Conservation (phyloP, 92 coral and sea anemone species). For the Porites evermanni region DNA sequence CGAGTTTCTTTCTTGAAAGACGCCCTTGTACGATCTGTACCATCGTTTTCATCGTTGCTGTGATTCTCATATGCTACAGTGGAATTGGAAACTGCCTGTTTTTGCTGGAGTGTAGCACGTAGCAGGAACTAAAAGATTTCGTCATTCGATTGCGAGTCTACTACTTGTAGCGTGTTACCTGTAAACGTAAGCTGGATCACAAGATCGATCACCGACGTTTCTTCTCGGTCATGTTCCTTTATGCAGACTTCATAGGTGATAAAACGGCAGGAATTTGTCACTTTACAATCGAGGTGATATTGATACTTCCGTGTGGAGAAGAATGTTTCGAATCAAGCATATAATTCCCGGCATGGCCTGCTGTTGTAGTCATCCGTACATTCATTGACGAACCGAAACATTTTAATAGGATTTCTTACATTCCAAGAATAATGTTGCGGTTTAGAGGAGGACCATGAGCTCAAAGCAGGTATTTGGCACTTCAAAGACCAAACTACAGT, state of each 20-base stretch:
- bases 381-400: neutral
- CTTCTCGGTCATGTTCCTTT: neutral
- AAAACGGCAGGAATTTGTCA: neutral
- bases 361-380: neutral
- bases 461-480: neutral
- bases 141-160: neutral
- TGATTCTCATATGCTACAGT: conserved; percentile 97
- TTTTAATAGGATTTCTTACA: neutral
- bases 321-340: neutral
- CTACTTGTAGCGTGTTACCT: neutral
- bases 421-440: neutral
- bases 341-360: neutral
- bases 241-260: neutral
- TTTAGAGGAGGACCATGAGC: neutral
- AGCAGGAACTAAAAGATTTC: conserved; percentile 1
- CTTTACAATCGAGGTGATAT: neutral
- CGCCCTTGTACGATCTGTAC: conserved; percentile 99
- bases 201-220: neutral
- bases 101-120: conserved; percentile 90
- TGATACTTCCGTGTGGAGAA: conserved; percentile 3
- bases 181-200: neutral
- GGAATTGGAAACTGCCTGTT: conserved; percentile 99
- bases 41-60: conserved; percentile 94
- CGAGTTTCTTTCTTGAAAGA: conserved; percentile 98
- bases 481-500: neutral